phyloP scores from a whole-genome alignment of 2,113 vertebrate genomes.

The Tetrao urogallus region DNA sequence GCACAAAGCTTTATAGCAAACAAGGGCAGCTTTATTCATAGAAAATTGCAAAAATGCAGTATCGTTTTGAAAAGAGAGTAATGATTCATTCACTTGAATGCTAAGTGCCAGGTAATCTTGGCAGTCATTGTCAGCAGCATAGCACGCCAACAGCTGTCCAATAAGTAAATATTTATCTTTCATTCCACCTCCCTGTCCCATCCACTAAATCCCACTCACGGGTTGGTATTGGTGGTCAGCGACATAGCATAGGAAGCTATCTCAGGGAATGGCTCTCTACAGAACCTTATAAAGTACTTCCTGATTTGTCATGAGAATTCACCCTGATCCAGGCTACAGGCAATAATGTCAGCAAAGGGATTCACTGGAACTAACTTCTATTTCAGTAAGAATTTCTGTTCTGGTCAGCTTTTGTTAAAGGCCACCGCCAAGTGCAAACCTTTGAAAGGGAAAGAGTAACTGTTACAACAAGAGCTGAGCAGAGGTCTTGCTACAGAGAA shows the following conservation, averaged over 20 bases:
- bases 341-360: not conserved
- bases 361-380: not conserved
- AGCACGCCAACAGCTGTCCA: not conserved
- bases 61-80: not conserved
- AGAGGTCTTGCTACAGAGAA: not conserved
- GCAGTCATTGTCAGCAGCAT: accelerated
- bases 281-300: not conserved
- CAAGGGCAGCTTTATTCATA: slow-evolving; percentile 5
- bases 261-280: not conserved
- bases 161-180: not conserved
- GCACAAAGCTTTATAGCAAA: not conserved
- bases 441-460: not conserved
- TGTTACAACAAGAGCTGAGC: not conserved
- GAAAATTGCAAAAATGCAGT: not conserved
- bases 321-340: not conserved
- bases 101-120: slow-evolving; percentile 22
- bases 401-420: not conserved
- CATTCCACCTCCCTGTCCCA: not conserved
- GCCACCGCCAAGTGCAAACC: not conserved
- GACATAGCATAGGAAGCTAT: not conserved
- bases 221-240: slow-evolving; percentile 19
- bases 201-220: slow-evolving; percentile 6
- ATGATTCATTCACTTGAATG: not conserved
- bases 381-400: not conserved
- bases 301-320: slow-evolving; percentile 23